Base-by-base conservation (phyloP, 2,797 vertebrate genomes). In the Macroramphosus scolopax region DNA sequence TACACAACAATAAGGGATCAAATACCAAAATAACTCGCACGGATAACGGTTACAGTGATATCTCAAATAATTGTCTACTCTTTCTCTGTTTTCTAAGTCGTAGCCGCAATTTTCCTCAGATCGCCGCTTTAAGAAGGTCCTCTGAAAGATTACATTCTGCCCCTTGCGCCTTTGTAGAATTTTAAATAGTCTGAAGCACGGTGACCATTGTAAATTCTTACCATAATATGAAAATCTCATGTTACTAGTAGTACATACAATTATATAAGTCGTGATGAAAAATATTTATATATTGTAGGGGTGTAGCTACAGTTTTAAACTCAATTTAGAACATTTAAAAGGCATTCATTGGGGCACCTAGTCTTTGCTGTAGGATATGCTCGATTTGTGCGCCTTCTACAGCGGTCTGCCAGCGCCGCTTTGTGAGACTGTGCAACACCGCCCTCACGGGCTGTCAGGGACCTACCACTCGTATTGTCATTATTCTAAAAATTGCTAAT, bases 81-180 rank as follows among this genome's bases (percentile, higher is more conserved):
- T 80, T 64, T 82, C 83, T 87, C 67, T 87, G 74, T 87, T 85
- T 85, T 85, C 81, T 81, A 84, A 88, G 79, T 88, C 87, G 87
- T 85, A 90, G 85, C 84, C 87, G 66, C 78, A 82, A 87, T 77
- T 86, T 89, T 89, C 85, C 69, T 85, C 83, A 78, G 82, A 87
- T 88, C 88, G 70, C 89, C 88, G 89, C 90, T 88, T 89, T 87
- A 85, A 88, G 67, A 87, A 85, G 89, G 88, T 89, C 90, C 89
- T 88, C 54, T 65, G 65, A 80, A 82, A 80, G 87, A 87, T 90
- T 89, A 89, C 77, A 69, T 38, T 35, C 82, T 74, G 80, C 52
- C 85, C 75, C 30, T 25, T 5, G 78, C 77, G 90, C 91, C 91
- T 88, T 80, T 69, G 17, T 72, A 78, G 30, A 88, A 85, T 67